Evolutionary conservation across 2,113 vertebrate genomes (phyloP), one percentile per base, ranked within the genome.

Genomic region (Corapipo altera): DNA sequence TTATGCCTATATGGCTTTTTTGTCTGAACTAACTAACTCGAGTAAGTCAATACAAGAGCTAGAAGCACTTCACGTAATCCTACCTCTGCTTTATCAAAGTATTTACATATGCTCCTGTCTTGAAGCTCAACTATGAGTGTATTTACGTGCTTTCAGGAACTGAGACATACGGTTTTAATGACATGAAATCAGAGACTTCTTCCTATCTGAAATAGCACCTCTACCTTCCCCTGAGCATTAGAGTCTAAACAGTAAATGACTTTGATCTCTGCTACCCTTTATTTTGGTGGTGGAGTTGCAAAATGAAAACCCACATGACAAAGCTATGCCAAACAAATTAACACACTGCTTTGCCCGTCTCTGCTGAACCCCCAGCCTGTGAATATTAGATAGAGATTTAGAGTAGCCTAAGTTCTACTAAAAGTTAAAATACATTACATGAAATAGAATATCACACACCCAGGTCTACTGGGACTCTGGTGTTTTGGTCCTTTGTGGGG

Each of bases 221-320:
- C 85, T 91, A 62, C 94, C 85, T 96, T 96, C 88, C 94, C 85
- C 79, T 94, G 90, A 97, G 93, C 91, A 80, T 95, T 91, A 89
- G 69, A 86, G 83, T 89, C 92, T 95, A 96, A 96, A 88, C 82
- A 96, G 67, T 39, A 86, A 91, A 93, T 51, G 0, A 71, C 95
- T 93, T 96, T 96, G 95, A 96, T 96, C 95, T 96, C 90, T 77
- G 85, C 91, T 95, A 95, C 88, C 82, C 92, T 93, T 94, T 84
- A 96, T 95, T 96, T 97, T 93, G 90, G 95, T 91, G 95, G 82
- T 44, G 85, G 92, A 95, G 91, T 94, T 97, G 88, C 94, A 97
- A 95, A 94, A 97, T 67, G 52, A 94, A 96, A 96, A 97, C 96
- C 95, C 95, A 97, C 94, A 97, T 93, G 85, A 96, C 85, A 96